These are phyloP conservation scores for Lynx canadensis DNA, from an alignment of 2,113 vertebrate genomes.

Conservation along the genomic window DNA sequence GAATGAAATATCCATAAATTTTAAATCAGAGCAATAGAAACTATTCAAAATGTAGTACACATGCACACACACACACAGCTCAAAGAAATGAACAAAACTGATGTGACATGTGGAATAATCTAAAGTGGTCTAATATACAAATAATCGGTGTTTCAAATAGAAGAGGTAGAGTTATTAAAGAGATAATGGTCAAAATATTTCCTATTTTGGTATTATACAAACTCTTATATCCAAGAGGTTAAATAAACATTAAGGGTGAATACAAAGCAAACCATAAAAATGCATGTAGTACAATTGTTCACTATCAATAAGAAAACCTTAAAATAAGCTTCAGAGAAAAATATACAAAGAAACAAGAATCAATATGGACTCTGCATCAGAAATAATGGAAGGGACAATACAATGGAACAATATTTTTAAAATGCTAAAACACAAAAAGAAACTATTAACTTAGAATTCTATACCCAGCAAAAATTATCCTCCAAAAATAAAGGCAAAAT, in stretches of 20 bases:
- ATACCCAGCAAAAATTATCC: neutral
- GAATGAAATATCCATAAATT: neutral
- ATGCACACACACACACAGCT: neutral
- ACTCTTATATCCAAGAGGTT: neutral
- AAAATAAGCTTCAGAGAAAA: neutral
- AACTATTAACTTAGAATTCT: conserved; percentile 6
- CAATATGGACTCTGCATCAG: neutral
- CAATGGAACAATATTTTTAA: neutral
- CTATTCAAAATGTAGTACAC: neutral
- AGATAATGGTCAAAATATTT: neutral
- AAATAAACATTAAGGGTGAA: neutral
- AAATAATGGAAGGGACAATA: neutral
- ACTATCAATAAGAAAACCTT: neutral
- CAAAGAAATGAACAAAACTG: neutral
- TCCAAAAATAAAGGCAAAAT: neutral
- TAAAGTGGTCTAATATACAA: neutral
- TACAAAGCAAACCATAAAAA: neutral
- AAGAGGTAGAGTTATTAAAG: neutral
- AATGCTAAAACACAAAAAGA: neutral
- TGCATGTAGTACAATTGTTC: neutral
- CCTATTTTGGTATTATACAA: neutral
- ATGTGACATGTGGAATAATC: neutral
- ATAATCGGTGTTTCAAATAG: neutral
- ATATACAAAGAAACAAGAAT: neutral
- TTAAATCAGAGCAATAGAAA: neutral